phyloP scores from a whole-genome alignment of 2,113 vertebrate species.

The Melanostigma gelatinosum region DNA sequence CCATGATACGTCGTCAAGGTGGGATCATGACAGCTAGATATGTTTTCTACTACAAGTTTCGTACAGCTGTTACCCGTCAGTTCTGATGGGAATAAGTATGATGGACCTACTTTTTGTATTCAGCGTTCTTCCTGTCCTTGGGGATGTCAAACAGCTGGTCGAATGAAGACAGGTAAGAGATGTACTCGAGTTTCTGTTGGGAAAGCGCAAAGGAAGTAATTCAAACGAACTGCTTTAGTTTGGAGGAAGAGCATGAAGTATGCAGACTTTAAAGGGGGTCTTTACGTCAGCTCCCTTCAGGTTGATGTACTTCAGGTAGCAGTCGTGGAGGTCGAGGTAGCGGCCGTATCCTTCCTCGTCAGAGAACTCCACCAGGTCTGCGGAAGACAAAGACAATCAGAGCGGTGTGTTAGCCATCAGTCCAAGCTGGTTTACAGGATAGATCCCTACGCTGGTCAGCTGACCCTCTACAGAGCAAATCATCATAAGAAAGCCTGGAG shows the following conservation, averaged over 20 bases:
- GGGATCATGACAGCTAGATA: no score
- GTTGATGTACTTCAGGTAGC: slow-evolving; percentile 97
- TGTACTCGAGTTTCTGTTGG: slow-evolving; percentile 93
- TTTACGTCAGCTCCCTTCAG: slow-evolving; percentile 94
- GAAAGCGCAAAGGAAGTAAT: background rate
- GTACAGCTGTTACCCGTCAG: background rate
- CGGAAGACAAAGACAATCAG: background rate
- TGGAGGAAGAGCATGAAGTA: background rate
- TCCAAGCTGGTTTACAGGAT: background rate
- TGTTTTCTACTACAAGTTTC: background rate
- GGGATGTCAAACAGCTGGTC: slow-evolving; percentile 99
- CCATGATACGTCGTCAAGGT: background rate
- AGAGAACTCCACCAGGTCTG: slow-evolving; percentile 97
- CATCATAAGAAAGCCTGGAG: background rate
- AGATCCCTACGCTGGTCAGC: background rate
- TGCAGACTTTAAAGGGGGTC: background rate
- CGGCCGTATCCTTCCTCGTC: slow-evolving; percentile 98
- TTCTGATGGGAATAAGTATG: background rate
- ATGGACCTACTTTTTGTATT: slow-evolving; percentile 90
- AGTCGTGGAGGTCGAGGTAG: slow-evolving; percentile 97
- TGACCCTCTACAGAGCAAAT: background rate
- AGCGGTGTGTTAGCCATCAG: background rate
- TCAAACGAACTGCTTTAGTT: background rate
- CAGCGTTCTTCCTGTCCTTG: slow-evolving; percentile 96
- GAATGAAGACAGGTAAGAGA: slow-evolving; percentile 95